A percentile compares a stretch with the other conserved stretches of the same genome.
These are phyloP conservation scores for Actinemys pallida DNA, from an alignment of 2,113 vertebrate species.

Conservation along the genomic window DNA sequence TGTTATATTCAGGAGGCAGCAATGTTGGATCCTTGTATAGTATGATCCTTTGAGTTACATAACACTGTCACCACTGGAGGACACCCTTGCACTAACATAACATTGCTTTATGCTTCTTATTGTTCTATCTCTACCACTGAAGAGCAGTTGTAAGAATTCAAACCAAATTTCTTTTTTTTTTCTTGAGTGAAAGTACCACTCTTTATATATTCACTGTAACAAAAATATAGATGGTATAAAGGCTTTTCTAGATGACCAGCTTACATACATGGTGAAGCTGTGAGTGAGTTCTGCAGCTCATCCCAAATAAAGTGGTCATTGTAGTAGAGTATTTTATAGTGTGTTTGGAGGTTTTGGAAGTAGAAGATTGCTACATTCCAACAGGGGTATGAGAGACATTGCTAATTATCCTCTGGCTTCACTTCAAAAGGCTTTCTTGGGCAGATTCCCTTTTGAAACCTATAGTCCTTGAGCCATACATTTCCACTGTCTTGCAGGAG, in stretches of 20 bases:
- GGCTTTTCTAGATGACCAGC: accelerated
- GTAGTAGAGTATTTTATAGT: neutral
- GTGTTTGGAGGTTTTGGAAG: neutral
- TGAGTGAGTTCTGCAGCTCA: neutral
- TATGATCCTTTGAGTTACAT: neutral
- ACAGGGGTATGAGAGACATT: neutral
- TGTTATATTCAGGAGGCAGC: neutral
- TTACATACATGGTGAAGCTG: accelerated
- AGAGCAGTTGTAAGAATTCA: neutral
- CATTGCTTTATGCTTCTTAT: accelerated
- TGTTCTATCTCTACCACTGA: accelerated
- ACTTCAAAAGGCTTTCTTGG: neutral
- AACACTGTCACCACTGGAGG: slow-evolving; percentile 37
- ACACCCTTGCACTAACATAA: neutral
- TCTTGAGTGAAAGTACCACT: neutral
- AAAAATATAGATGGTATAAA: neutral
- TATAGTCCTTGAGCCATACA: neutral
- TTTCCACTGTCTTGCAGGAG: neutral
- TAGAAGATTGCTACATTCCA: neutral
- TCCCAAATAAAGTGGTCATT: neutral
- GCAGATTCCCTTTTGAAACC: neutral
- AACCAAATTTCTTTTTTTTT: accelerated
- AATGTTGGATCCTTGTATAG: neutral
- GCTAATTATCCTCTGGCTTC: neutral
- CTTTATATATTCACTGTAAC: accelerated